A percentile compares a stretch with the other conserved stretches of the same genome.
phyloP scores from a whole-genome alignment of 2,888 invertebrate genomes.

The Drosophila emarginata region DNA sequence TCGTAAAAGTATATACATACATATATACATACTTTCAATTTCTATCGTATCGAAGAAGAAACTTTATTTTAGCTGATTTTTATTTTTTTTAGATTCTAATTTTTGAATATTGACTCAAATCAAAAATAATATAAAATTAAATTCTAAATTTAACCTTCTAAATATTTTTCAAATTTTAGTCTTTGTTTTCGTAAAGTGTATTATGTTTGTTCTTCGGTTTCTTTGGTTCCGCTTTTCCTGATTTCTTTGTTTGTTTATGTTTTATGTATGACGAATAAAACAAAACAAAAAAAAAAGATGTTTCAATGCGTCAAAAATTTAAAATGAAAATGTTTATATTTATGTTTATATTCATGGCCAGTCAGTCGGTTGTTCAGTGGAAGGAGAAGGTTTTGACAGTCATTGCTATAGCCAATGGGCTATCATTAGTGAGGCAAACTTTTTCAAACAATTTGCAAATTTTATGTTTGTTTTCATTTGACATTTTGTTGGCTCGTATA shows the following conservation, averaged over 20 bases:
- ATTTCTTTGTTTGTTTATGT: constrained; percentile 41
- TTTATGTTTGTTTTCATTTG: constrained; percentile 37
- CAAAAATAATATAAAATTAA: too few relatives aligned
- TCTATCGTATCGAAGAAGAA: too few relatives aligned
- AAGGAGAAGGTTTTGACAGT: background rate
- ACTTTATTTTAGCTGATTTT: too few relatives aligned
- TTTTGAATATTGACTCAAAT: too few relatives aligned
- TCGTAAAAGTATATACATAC: too few relatives aligned
- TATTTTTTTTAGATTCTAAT: too few relatives aligned
- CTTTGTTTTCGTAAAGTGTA: constrained; percentile 1
- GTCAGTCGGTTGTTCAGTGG: background rate
- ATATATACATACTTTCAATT: too few relatives aligned
- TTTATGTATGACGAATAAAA: constrained; percentile 28
- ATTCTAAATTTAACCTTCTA: too few relatives aligned
- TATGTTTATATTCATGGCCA: constrained; percentile 43
- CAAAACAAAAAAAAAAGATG: background rate
- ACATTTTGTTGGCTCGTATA: constrained; percentile 10
- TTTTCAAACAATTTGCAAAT: constrained; percentile 22
- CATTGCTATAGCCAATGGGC: constrained; percentile 25
- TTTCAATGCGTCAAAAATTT: constrained; percentile 48
- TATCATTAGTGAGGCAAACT: constrained; percentile 54
- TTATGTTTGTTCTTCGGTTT: background rate
- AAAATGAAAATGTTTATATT: constrained; percentile 60
- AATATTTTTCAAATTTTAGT: background rate
- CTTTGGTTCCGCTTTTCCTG: constrained; percentile 29